Evolutionary conservation across 2,888 invertebrate genomes (phyloP).

Genomic region (Ceratothoa steindachneri): DNA sequence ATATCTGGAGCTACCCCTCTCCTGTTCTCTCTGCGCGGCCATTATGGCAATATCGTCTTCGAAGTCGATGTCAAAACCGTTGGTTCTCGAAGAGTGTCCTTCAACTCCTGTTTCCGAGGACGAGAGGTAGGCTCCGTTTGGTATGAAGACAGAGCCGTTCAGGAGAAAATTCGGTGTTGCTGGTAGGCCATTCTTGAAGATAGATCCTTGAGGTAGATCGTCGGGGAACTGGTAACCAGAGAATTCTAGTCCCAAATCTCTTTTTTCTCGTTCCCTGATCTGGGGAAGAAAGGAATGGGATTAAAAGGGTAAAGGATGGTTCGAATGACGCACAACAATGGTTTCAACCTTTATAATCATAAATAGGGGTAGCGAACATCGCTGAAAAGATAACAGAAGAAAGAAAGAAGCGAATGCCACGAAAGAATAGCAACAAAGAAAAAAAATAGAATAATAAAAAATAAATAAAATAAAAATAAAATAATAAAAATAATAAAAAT

Average conservation of each 20-base stretch:
- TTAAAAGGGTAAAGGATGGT: too few relatives aligned
- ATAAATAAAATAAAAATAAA: too few relatives aligned
- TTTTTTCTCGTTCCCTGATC: background rate
- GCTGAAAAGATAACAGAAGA: too few relatives aligned
- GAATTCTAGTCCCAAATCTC: background rate
- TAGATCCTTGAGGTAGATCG: background rate
- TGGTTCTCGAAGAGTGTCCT: background rate
- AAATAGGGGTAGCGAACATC: too few relatives aligned
- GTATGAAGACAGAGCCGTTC: background rate
- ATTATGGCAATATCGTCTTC: constrained; percentile 36
- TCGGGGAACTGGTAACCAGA: background rate
- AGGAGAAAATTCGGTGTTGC: background rate
- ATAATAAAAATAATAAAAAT: too few relatives aligned
- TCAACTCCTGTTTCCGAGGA: background rate
- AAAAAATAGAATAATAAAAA: too few relatives aligned
- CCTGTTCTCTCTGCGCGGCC: constrained; percentile 44
- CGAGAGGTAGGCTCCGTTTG: background rate
- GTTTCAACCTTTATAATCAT: too few relatives aligned
- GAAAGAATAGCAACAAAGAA: too few relatives aligned
- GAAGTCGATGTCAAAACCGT: constrained; percentile 33
- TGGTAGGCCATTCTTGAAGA: background rate
- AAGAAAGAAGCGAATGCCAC: too few relatives aligned
- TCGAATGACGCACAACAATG: too few relatives aligned
- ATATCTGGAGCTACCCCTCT: constrained; percentile 23
- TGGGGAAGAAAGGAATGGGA: too few relatives aligned